phyloP scores from a whole-genome alignment of 2,113 vertebrate species.

The Amphiprion ocellaris region DNA sequence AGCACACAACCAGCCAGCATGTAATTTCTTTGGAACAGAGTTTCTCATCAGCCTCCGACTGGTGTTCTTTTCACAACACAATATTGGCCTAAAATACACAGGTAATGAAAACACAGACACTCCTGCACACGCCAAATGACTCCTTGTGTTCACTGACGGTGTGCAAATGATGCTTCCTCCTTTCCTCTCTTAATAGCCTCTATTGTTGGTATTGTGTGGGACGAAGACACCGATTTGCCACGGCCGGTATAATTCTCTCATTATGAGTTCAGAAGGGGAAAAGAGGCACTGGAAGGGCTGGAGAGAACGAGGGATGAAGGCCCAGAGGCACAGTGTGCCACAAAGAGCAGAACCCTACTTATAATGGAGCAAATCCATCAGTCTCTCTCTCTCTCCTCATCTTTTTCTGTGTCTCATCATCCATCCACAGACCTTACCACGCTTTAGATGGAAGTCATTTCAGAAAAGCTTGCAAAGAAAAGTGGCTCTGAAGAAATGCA shows the following conservation, averaged over 20 bases:
- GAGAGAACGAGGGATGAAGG: slow-evolving; percentile 45
- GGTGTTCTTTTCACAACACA: slow-evolving; percentile 28
- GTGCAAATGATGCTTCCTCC: slow-evolving; percentile 43
- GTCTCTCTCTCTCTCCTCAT: slow-evolving; percentile 38
- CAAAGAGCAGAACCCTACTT: slow-evolving; percentile 66
- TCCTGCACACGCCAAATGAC: slow-evolving; percentile 35
- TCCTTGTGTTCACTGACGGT: slow-evolving; percentile 28
- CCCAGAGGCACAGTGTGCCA: slow-evolving; percentile 51
- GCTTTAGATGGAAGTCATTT: slow-evolving; percentile 63
- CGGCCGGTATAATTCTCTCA: slow-evolving; percentile 79
- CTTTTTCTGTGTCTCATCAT: slow-evolving; percentile 41
- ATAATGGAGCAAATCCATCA: slow-evolving; percentile 78
- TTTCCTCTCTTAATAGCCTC: slow-evolving; percentile 62
- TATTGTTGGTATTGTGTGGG: slow-evolving; percentile 66
- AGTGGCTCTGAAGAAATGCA: slow-evolving; percentile 47
- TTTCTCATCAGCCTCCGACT: slow-evolving; percentile 20
- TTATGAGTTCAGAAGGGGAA: slow-evolving; percentile 68
- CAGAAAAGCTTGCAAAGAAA: slow-evolving; percentile 37
- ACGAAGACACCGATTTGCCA: slow-evolving; percentile 62
- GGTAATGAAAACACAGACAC: slow-evolving; percentile 57
- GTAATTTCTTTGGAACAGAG: slow-evolving; percentile 3
- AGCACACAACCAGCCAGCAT: slow-evolving; percentile 2
- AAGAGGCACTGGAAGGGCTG: slow-evolving; percentile 42
- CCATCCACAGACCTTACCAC: slow-evolving; percentile 37
- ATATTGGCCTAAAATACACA: slow-evolving; percentile 43